Evolutionary conservation across 1,140 invertebrate genomes (phyloP), one percentile per base, ranked within the genome.

Genomic region (Penaeus vannamei): DNA sequence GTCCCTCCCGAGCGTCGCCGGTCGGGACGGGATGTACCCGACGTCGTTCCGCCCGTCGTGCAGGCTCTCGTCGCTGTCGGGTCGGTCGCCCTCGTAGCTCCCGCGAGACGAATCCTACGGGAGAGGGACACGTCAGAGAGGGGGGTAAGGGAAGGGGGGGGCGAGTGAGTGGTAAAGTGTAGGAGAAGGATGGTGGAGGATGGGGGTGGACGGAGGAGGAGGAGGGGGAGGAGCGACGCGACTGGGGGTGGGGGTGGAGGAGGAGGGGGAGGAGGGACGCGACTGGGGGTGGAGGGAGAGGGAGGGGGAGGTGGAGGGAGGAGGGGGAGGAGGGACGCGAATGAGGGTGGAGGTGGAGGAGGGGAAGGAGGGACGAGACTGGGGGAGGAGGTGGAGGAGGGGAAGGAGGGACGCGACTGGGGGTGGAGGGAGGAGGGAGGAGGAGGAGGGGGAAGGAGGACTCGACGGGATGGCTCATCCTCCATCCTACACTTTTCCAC

Each of bases 61-160:
- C 17, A 92, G 91, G 91, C 92, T 93, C 72, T 93, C 93, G 88
- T 93, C 93, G 77, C 92, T 93, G 72, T 92, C 92, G 46, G 91
- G 91, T 69, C 92, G 90, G 53, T 93, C 92, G 42, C 92, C 93
- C 86, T 93, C 93, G 69, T 92, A 93, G 87, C 93, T 93, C 17
- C 93, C 93, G 22, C 93, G 90, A 4, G 93, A 93, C 5, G 93
- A 93, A 87, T 93, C 93, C 93, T 93, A 81, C n/a, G 86, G 81
- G 69, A 46, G 61, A 53, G 32, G 46, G 46, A n/a, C 19, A 32
- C 14, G 46, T 36, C 85, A 69, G 66, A 69, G 66, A 22, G 29
- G 66, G n/a, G 23, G 14, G 23, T n/a, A 7, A 14, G 29, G 64
- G n/a, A 8, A 12, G 29, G 5, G 36, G 36, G 5, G 36, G 36